Conservation (phyloP, 2,797 vertebrate genomes). For the Crenuchus spilurus region DNA sequence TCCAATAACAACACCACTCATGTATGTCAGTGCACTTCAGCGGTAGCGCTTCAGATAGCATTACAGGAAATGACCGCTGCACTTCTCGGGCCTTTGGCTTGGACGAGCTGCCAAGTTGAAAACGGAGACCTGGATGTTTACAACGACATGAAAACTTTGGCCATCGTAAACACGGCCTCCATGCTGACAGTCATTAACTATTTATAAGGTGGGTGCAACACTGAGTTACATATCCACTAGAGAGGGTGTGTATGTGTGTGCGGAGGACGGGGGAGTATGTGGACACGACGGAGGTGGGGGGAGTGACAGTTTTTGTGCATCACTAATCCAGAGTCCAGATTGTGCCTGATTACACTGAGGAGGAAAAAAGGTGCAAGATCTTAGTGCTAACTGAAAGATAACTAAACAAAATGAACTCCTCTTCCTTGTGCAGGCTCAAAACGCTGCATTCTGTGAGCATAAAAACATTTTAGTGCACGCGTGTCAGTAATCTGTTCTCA, state of each 20-base stretch:
- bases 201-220: conserved; percentile 56
- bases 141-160: conserved; percentile 52
- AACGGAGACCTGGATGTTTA: conserved; percentile 62
- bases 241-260: neutral
- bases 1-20: conserved; percentile 17
- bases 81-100: conserved; percentile 23
- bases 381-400: conserved; percentile 14
- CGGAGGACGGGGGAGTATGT: neutral
- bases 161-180: conserved; percentile 62
- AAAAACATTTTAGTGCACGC: neutral
- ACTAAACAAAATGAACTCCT: conserved; percentile 11
- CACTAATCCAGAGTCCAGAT: neutral
- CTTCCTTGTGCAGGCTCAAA: conserved; percentile 10
- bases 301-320: conserved; percentile 5
- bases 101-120: conserved; percentile 55
- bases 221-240: conserved; percentile 48
- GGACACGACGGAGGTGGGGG: neutral
- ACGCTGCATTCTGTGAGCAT: neutral
- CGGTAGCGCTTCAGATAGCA: conserved; percentile 27
- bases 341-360: neutral
- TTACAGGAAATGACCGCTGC: conserved; percentile 52
- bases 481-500: neutral
- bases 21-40: conserved; percentile 11
- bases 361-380: neutral
- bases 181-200: conserved; percentile 59